These are phyloP conservation scores for Keiferia lycopersicella DNA, from an alignment of 2,888 invertebrate genomes.

Conservation along the genomic window DNA sequence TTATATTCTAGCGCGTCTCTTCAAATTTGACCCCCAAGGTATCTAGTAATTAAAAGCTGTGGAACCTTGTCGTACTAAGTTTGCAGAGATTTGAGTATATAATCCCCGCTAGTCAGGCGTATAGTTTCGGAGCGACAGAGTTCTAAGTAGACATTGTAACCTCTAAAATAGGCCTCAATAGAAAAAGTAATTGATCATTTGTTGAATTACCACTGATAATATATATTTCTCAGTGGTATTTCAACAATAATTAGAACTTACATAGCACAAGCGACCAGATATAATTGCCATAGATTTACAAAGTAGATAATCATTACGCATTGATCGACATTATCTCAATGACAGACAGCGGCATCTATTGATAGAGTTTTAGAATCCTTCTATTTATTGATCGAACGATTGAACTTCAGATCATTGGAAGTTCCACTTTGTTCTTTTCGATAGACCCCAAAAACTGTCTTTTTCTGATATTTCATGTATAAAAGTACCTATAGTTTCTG, in stretches of 20 bases:
- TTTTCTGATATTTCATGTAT: background rate
- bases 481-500: background rate
- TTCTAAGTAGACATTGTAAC: constrained; percentile 48
- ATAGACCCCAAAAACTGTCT: background rate
- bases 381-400: no score
- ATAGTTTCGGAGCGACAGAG: constrained; percentile 50
- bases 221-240: constrained; percentile 2
- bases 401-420: no score
- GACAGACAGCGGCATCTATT: background rate
- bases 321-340: background rate
- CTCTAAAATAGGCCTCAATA: constrained; percentile 45
- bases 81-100: constrained; percentile 40
- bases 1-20: constrained; percentile 47
- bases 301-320: constrained; percentile 24
- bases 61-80: constrained; percentile 42
- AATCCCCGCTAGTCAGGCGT: constrained; percentile 37
- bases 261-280: constrained; percentile 9
- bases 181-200: constrained; percentile 49
- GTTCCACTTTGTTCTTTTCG: background rate
- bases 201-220: background rate
- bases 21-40: constrained; percentile 43
- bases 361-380: background rate
- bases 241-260: constrained; percentile 1
- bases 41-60: constrained; percentile 37
- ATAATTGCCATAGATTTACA: constrained; percentile 4